Evolutionary conservation across 1,140 invertebrate genomes (phyloP), one percentile per base, ranked within the genome.

Genomic region (Sitodiplosis mosellana): DNA sequence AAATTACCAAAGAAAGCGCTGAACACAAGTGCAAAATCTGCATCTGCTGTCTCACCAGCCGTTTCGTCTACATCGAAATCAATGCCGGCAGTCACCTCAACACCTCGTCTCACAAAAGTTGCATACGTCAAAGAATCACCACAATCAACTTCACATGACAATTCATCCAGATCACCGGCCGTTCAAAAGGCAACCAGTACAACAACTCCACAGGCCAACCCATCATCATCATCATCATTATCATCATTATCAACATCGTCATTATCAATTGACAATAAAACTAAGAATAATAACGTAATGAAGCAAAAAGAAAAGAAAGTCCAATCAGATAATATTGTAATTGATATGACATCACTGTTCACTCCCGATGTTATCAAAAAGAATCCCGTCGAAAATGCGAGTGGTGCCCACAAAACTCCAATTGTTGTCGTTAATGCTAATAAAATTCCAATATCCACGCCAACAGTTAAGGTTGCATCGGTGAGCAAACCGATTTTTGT

Each of bases 91-190:
- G 10, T 10, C 27, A 5, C 58, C 45, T 58, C 57, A 55, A 52
- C 56, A 33, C 10, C 40, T 37, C 50, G 60, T 48, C 20, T 55
- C 49, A 53, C 57, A 54, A 37, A 53, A 45, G 43, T 19, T 19
- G 27, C 38, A 43, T 20, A 33, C 1, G 48, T 37, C 47, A 55
- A 59, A 53, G 59, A 48, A 49, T n/a, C 18, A 27, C n/a, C 27
- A 20, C n/a, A 45, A 18, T 14, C 48, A 11, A 56, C 46, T 53
- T 59, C 63, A 48, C 49, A 52, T 12, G 51, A n/a, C 49, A 68
- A 65, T 52, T 46, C 27, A 27, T 27, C 27, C 4, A 27, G 10
- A 27, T 27, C 27, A 10, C 3, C 10, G 3, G 27, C 27, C 3
- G 10, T 27, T 27, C 27, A 27, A 27, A 27, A 27, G 27, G 10